Conservation (phyloP, 2,113 vertebrate species). For the Menidia beryllina region DNA sequence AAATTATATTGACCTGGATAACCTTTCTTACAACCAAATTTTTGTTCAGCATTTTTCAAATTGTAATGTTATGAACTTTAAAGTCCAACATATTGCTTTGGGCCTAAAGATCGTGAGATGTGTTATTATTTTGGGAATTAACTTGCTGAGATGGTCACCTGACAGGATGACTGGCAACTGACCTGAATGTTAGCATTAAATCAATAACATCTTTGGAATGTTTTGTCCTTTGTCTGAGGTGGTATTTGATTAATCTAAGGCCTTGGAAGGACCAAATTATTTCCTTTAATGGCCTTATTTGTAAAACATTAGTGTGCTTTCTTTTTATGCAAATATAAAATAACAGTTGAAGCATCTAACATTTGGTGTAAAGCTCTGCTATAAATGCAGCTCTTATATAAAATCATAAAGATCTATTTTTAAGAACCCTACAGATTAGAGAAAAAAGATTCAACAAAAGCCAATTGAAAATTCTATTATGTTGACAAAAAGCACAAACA, state of each 20-base stretch:
- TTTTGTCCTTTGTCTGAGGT: too few relatives aligned
- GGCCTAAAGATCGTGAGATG: not conserved
- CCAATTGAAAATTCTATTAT: not conserved
- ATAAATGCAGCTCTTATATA: not conserved
- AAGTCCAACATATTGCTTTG: too few relatives aligned
- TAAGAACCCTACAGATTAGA: not conserved
- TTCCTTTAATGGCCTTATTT: too few relatives aligned
- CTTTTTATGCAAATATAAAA: too few relatives aligned
- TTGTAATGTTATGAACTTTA: not conserved
- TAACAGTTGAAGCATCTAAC: not conserved
- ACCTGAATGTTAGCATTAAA: not conserved
- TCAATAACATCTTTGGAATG: too few relatives aligned
- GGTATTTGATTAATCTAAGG: too few relatives aligned
- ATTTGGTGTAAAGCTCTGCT: not conserved
- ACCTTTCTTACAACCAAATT: not conserved
- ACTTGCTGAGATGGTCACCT: too few relatives aligned
- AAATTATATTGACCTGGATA: not conserved
- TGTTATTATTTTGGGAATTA: too few relatives aligned
- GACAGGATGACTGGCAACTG: not conserved
- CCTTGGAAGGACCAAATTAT: too few relatives aligned
- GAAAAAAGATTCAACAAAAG: constrained; percentile 10
- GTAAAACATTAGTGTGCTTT: too few relatives aligned
- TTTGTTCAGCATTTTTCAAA: not conserved
- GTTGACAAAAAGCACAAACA: constrained; percentile 25
- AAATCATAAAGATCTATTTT: constrained; percentile 2